Conservation (phyloP, 2,797 vertebrate species). For the Characodon lateralis region DNA sequence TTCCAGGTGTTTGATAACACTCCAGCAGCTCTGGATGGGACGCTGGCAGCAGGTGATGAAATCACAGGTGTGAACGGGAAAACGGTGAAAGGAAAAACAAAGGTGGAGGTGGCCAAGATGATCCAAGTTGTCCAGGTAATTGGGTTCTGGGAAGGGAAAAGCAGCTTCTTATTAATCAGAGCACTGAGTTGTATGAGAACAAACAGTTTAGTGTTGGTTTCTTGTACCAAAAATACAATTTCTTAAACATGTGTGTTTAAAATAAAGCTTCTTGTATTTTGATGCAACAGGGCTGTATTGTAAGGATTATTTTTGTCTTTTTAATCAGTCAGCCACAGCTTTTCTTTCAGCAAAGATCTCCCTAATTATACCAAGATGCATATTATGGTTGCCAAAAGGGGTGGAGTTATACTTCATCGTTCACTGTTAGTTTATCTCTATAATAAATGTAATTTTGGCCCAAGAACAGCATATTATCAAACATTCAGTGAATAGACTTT, state of each 20-base stretch:
- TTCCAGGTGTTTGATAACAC: slow-evolving; percentile 96
- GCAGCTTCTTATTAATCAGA: background rate
- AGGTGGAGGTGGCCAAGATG: slow-evolving; percentile 99
- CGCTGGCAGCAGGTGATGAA: slow-evolving; percentile 94
- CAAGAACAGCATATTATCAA: background rate
- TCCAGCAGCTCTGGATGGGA: slow-evolving; percentile 90
- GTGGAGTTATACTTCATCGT: background rate
- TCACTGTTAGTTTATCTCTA: no score
- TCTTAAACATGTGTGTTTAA: no score
- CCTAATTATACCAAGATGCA: background rate
- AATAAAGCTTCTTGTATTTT: no score
- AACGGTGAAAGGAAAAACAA: slow-evolving; percentile 96
- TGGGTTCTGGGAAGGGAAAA: background rate
- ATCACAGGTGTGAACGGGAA: slow-evolving; percentile 96
- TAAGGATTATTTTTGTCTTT: no score
- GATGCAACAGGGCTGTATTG: no score
- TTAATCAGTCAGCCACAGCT: no score
- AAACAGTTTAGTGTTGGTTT: background rate
- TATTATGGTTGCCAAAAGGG: background rate
- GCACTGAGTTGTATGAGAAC: background rate
- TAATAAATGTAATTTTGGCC: background rate
- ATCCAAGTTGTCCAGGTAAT: slow-evolving; percentile 96
- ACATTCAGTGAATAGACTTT: background rate
- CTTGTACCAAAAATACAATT: background rate
- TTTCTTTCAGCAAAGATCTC: no score